Conservation (phyloP, 2,113 vertebrate genomes). For the Acrocephalus kingi region DNA sequence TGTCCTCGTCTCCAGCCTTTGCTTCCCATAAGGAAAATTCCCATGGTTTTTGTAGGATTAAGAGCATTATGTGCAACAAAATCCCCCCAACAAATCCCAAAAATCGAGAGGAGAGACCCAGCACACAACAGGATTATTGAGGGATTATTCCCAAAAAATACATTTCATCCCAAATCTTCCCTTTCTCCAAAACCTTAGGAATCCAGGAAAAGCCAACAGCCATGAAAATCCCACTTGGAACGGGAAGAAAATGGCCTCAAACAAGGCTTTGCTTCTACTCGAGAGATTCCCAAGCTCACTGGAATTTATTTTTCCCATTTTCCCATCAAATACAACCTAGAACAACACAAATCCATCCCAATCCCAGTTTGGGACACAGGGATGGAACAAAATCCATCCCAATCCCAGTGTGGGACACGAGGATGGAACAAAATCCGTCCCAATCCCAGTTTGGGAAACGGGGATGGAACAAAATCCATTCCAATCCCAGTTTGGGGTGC, state of each 20-base stretch:
- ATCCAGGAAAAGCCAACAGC: background rate
- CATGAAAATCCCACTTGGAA: background rate
- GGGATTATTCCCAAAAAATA: background rate
- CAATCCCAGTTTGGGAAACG: too few species aligned
- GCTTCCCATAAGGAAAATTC: background rate
- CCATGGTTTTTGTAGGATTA: background rate
- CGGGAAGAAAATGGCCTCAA: rapidly evolving
- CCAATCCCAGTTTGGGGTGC: background rate
- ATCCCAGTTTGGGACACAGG: rapidly evolving
- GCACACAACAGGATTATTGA: rapidly evolving
- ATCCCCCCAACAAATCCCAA: too few species aligned
- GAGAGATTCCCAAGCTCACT: background rate
- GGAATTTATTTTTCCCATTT: background rate
- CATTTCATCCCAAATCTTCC: background rate
- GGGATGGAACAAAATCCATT: background rate
- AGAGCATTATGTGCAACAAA: background rate
- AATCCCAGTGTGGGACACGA: background rate
- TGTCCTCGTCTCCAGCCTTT: background rate
- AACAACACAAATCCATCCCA: background rate
- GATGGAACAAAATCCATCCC: background rate
- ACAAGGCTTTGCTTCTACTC: rapidly evolving
- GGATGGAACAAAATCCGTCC: background rate
- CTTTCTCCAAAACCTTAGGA: background rate
- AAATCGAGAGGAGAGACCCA: background rate
- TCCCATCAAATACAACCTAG: background rate